Base-by-base conservation (phyloP, 1,140 invertebrate genomes). In the Tribolium madens region DNA sequence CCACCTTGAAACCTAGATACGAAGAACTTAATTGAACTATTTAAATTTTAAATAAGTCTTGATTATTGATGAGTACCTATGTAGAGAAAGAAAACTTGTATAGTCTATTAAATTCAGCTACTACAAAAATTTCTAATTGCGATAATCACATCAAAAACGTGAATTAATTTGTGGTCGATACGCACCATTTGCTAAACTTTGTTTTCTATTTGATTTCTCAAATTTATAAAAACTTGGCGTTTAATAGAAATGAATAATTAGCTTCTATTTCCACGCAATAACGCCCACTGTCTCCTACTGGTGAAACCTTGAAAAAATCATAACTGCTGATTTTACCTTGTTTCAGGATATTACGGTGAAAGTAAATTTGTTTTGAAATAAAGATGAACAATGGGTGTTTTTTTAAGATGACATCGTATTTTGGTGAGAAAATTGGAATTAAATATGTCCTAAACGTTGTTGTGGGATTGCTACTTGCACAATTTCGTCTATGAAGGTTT, bases 271-370 rank as follows among this genome's bases (percentile, higher is more conserved):
- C 57, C 26, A 64, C 57, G 26, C 21, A 64, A 64, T 64, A 64
- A 64, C 57, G 57, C 57, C 57, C 26, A 64, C 57, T n/a, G 52
- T 57, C 52, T 18, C 18, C 15, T 18, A 64, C 10, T 12, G 9
- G 57, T 31, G 33, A 26, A 64, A 33, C 57, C 57, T 64, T 64
- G 57, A 64, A 64, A 64, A 64, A 36, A 64, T 26, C n/a, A n/a
- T 57, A 57, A 21, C 52, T 5, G 52, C 52, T 21, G 52, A 57
- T 64, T 33, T 64, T 64, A 64, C 57, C 57, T 64, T 64, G 57
- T 64, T 64, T 64, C 57, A 64, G 57, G 57, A 64, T 64, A 64
- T 64, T 33, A 64, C 17, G 57, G 57, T 64, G 57, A 64, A 64
- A 64, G 57, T 64, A 64, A 64, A 18, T 64, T 33, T 64, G 57